Conservation (phyloP, 2,888 invertebrate species). For the Eristalis intricaria region DNA sequence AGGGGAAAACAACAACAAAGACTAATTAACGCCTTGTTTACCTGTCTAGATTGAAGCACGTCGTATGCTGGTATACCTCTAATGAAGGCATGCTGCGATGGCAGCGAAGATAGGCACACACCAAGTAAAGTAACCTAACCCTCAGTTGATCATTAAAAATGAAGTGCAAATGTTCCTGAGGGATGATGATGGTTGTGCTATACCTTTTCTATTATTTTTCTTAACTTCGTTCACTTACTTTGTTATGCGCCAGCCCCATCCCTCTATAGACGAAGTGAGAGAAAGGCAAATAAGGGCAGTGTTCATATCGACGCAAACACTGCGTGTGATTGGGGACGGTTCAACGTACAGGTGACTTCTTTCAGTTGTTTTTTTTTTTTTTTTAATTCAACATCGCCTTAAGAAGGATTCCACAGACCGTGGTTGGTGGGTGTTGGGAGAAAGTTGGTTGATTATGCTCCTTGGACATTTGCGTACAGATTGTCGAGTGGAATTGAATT, state of each 20-base stretch:
- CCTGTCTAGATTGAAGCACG: constrained; percentile 70
- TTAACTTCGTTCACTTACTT: constrained; percentile 58
- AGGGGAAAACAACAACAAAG: constrained; percentile 59
- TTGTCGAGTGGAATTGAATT: constrained; percentile 54
- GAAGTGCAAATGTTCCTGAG: constrained; percentile 60
- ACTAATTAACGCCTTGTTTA: constrained; percentile 72
- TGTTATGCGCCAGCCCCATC: constrained; percentile 32
- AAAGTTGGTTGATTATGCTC: background rate
- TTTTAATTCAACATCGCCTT: background rate
- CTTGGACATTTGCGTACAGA: constrained; percentile 25
- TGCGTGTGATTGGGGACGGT: background rate
- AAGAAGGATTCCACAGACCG: constrained; percentile 29
- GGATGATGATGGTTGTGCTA: constrained; percentile 1
- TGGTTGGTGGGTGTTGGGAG: background rate
- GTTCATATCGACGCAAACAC: constrained; percentile 48
- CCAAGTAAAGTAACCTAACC: constrained; percentile 66
- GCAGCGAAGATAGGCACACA: constrained; percentile 31
- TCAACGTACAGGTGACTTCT: constrained; percentile 51
- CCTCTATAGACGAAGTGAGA: constrained; percentile 24
- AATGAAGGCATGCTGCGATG: constrained; percentile 61
- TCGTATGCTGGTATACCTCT: constrained; percentile 57
- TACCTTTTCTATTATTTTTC: constrained; percentile 18
- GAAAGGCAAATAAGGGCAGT: constrained; percentile 50
- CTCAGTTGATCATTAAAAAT: constrained; percentile 69
- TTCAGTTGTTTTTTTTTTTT: constrained; percentile 22